Percentiles rank a stretch among this genome's conserved stretches.
phyloP scores from a whole-genome alignment of 2,113 vertebrate species.

The Alethe castanea region DNA sequence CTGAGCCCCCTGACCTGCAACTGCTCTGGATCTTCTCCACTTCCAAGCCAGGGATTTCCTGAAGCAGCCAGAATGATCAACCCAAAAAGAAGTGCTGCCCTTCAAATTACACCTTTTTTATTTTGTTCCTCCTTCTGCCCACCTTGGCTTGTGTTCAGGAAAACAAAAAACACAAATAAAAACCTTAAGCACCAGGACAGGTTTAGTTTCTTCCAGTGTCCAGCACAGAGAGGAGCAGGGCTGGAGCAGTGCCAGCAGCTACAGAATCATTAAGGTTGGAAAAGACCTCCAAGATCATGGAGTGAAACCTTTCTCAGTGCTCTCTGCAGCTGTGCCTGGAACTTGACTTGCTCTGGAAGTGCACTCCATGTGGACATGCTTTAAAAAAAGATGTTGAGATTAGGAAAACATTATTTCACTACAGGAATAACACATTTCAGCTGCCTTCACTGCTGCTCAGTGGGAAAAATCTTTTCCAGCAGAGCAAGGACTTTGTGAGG shows the following conservation, averaged over 20 bases:
- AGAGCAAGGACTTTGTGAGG: not conserved
- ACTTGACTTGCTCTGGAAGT: conserved; percentile 14
- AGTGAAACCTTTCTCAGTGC: conserved; percentile 2
- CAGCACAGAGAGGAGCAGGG: not conserved
- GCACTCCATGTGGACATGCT: conserved; percentile 38
- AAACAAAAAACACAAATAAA: not conserved
- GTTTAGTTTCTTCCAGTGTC: not conserved
- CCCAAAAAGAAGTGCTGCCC: not conserved
- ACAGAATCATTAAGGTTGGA: not conserved
- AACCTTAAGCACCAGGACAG: not conserved
- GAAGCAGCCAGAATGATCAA: not conserved
- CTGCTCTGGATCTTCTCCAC: not conserved
- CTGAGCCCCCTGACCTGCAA: not conserved
- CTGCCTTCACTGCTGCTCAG: not conserved
- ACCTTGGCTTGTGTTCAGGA: not conserved
- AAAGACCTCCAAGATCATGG: not conserved
- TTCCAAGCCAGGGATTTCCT: not conserved
- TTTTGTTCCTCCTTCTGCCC: not conserved
- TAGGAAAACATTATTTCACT: conserved; percentile 62
- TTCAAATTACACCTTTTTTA: not conserved
- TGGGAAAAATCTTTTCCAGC: not conserved
- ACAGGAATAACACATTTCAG: conserved; percentile 54
- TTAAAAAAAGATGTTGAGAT: conserved; percentile 61
- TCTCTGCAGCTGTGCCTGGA: conserved; percentile 44
- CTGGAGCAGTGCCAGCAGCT: not conserved